These are phyloP conservation scores for Tetraneura akinire DNA, from an alignment of 1,140 invertebrate genomes.

Conservation along the genomic window DNA sequence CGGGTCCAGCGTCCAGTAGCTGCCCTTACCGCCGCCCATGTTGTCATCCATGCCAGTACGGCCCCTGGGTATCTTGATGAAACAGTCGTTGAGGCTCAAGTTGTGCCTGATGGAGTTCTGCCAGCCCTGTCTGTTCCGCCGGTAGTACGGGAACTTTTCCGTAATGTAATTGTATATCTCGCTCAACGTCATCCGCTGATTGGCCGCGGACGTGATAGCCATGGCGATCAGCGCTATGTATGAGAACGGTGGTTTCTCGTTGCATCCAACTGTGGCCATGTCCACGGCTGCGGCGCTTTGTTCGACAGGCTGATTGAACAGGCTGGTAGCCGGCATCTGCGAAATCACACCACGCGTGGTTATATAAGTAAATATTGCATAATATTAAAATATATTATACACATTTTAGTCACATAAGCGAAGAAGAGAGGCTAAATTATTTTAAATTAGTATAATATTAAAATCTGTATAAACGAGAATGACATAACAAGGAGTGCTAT, in stretches of 20 bases:
- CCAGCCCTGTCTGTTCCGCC: conserved; percentile 96
- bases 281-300: background rate
- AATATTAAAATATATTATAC: too few species aligned
- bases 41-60: conserved; percentile 61
- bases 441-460: too few species aligned
- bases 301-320: conserved; percentile 16
- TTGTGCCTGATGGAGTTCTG: conserved; percentile 97
- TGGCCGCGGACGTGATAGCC: conserved; percentile 92
- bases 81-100: conserved; percentile 97
- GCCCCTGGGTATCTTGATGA: conserved; percentile 89
- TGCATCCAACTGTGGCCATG: background rate
- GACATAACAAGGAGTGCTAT: too few species aligned
- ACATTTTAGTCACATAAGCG: too few species aligned
- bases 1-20: conserved; percentile 96
- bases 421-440: too few species aligned
- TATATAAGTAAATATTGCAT: too few species aligned
- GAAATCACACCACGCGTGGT: too few species aligned
- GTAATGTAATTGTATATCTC: conserved; percentile 97
- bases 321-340: background rate
- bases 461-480: too few species aligned
- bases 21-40: conserved; percentile 95
- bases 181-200: conserved; percentile 93
- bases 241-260: conserved; percentile 94
- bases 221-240: conserved; percentile 98
- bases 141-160: conserved; percentile 95